These are phyloP conservation scores for Habrosyne pyritoides DNA, from an alignment of 2,888 invertebrate genomes.

Conservation along the genomic window DNA sequence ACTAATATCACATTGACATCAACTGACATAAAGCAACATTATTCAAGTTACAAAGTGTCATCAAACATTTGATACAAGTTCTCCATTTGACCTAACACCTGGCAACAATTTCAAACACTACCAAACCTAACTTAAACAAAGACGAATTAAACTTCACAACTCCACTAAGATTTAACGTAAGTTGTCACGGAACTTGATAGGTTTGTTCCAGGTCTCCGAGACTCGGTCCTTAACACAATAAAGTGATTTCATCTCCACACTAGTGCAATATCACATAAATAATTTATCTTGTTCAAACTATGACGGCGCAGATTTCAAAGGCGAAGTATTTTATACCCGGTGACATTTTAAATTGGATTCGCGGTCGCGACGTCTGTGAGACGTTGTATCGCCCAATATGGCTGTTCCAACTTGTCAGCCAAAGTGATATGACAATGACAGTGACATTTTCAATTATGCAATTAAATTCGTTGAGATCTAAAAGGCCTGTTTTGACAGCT, in stretches of 20 bases:
- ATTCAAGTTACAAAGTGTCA: neutral
- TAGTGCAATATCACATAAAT: conserved; percentile 26
- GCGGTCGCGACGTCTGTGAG: conserved; percentile 13
- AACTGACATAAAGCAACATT: no score
- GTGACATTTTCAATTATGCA: neutral
- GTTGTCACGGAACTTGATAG: neutral
- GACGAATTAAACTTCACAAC: neutral
- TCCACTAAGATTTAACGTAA: neutral
- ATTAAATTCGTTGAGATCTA: no score
- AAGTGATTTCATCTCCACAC: conserved; percentile 1
- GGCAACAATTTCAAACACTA: neutral
- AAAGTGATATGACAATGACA: neutral
- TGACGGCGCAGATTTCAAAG: conserved; percentile 39
- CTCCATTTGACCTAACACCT: neutral
- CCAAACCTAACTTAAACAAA: neutral
- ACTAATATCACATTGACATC: no score
- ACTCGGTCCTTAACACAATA: neutral
- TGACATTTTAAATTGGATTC: conserved; percentile 47
- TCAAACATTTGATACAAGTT: neutral
- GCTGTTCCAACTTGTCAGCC: neutral
- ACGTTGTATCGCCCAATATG: conserved; percentile 1
- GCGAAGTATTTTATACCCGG: conserved; percentile 34
- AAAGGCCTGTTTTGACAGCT: no score
- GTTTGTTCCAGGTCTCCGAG: neutral
- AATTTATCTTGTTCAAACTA: conserved; percentile 46